Evolutionary conservation across 2,113 vertebrate genomes (phyloP), one percentile per base, ranked within the genome.

Genomic region (Mugil cephalus): DNA sequence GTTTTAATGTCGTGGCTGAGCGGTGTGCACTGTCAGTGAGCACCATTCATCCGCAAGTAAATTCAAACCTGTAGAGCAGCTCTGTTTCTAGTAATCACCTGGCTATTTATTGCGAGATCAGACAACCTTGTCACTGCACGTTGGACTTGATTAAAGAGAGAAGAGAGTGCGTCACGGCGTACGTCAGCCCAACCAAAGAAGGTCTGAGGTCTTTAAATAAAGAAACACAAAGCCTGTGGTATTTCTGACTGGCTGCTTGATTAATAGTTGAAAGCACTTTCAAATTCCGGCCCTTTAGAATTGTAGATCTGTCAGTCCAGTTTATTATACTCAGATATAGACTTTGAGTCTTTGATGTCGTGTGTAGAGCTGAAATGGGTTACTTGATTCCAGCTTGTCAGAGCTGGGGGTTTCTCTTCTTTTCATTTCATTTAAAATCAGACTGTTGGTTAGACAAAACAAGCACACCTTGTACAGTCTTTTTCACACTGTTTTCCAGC

Each of bases 121-220:
- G 54, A 48, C 17, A 19, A 38, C 54, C 43, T 77, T 5, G 11
- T 76, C 61, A 61, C 65, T 42, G 59, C 65, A 47, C 64, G 60
- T 54, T 1, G 39, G n/a, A 43, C 75, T 79, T 80, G 69, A 76
- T 76, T 70, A 79, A 88, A 75, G 15, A 63, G 45, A 59, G 47
- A 12, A 9, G 9, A 53, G 40, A 53, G 18, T 59, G 42, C 45
- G 67, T 17, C 60, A 51, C 21, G 15, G 14, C 36, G 38, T 51
- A 30, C 77, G 24, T 80, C 61, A 47, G 62, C 65, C 46, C 30
- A 62, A n/a, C n/a, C n/a, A 66, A 72, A 73, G 55, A 70, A 53
- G 59, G 54, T 8, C 69, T 60, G 65, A 79, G 59, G 63, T 69
- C 35, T 80, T 82, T 76, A 79, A 89, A 75, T 87, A 77, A 89